These are phyloP conservation scores for Hoplostethus atlanticus DNA, from an alignment of 2,797 vertebrate genomes.

Conservation along the genomic window DNA sequence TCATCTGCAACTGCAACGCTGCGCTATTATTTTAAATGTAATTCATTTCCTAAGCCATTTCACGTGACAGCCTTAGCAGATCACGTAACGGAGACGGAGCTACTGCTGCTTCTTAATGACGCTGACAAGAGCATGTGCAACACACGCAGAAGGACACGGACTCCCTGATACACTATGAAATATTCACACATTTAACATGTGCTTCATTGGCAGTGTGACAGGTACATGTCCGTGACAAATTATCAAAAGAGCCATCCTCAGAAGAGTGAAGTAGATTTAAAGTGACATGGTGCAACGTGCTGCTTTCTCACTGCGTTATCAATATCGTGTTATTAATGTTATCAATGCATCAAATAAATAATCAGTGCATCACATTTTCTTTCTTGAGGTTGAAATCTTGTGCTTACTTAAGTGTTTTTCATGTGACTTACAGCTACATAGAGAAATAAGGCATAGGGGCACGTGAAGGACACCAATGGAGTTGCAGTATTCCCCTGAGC, in stretches of 20 bases:
- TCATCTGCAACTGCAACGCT: conserved; percentile 48
- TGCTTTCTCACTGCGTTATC: conserved; percentile 1
- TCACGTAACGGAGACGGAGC: conserved; percentile 50
- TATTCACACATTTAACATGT: conserved; percentile 60
- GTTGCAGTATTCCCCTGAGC: background rate
- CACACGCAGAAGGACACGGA: conserved; percentile 42
- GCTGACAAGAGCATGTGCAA: conserved; percentile 73
- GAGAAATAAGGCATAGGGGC: conserved; percentile 6
- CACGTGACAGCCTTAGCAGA: conserved; percentile 46
- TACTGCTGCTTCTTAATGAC: conserved; percentile 64
- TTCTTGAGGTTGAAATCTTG: background rate
- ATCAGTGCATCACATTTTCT: background rate
- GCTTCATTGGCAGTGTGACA: conserved; percentile 68
- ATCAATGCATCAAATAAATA: too few relatives aligned
- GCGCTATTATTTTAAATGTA: conserved; percentile 63
- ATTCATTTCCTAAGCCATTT: conserved; percentile 62
- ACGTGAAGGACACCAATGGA: background rate
- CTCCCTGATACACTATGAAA: conserved; percentile 58
- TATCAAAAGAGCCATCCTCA: conserved; percentile 34
- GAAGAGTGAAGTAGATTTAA: conserved; percentile 7
- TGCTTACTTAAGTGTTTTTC: background rate
- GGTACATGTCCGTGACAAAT: conserved; percentile 55
- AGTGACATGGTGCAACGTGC: background rate
- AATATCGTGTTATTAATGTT: background rate
- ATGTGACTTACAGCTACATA: background rate